These are phyloP conservation scores for Megaptera novaeangliae DNA, from an alignment of 2,113 vertebrate genomes.

Conservation along the genomic window DNA sequence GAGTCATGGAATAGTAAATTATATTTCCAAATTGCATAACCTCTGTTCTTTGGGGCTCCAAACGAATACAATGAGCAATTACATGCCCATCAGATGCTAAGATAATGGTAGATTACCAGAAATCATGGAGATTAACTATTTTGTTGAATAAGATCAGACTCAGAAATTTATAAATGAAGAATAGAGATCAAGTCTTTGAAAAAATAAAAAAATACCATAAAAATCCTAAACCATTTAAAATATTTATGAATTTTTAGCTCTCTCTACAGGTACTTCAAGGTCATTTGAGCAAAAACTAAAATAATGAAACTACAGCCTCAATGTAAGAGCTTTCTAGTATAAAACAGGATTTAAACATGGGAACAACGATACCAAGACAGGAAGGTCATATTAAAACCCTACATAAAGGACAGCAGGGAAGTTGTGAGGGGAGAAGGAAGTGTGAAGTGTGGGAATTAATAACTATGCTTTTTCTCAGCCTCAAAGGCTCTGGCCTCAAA, in stretches of 20 bases:
- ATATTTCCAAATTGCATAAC: conserved; percentile 43
- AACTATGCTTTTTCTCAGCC: neutral
- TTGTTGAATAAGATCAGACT: conserved; percentile 28
- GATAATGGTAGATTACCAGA: neutral
- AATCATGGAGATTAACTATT: conserved; percentile 26
- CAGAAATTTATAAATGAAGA: conserved; percentile 56
- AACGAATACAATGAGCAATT: conserved; percentile 39
- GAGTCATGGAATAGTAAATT: conserved; percentile 57
- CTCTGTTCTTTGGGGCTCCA: neutral
- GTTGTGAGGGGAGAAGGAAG: neutral
- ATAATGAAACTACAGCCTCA: neutral
- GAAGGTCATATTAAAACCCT: neutral
- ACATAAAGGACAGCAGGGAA: neutral
- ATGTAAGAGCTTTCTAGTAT: neutral
- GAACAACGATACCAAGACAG: neutral
- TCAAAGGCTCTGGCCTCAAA: neutral
- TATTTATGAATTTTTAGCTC: neutral
- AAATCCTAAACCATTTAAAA: conserved; percentile 51
- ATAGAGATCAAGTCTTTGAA: conserved; percentile 29
- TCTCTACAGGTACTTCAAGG: neutral
- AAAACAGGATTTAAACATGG: neutral
- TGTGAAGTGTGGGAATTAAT: neutral
- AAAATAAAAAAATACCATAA: conserved; percentile 47
- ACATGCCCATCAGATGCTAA: conserved; percentile 20
- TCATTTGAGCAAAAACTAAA: conserved; percentile 42